Conservation (phyloP, 2,888 invertebrate species). For the Graphium colonna region DNA sequence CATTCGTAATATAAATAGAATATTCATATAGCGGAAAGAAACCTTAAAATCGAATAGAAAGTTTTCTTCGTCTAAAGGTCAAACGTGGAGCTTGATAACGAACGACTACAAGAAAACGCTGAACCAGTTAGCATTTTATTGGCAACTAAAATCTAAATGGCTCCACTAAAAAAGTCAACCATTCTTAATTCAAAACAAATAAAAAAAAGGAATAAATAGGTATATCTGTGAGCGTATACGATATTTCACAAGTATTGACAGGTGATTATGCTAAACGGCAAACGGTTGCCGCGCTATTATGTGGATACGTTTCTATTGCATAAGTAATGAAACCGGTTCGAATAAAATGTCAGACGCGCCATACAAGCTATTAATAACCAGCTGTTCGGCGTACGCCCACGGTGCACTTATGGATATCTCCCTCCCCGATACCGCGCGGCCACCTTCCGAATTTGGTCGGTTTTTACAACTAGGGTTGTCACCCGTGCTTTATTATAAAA, state of each 20-base stretch:
- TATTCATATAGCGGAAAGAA: too few relatives aligned
- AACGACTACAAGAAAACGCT: too few relatives aligned
- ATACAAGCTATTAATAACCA: conserved; percentile 53
- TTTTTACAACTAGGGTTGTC: conserved; percentile 35
- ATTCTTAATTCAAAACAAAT: background rate
- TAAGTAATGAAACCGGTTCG: conserved; percentile 65
- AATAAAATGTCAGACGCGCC: conserved; percentile 60
- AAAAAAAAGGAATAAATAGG: too few relatives aligned
- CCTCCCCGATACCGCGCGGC: conserved; percentile 44
- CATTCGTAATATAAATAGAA: too few relatives aligned
- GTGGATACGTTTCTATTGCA: conserved; percentile 65
- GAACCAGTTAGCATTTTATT: background rate
- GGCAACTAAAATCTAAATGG: background rate
- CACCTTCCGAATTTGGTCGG: conserved; percentile 44
- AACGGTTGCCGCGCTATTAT: conserved; percentile 50
- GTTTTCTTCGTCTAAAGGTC: too few relatives aligned
- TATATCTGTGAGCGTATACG: conserved; percentile 18
- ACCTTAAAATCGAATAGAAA: too few relatives aligned
- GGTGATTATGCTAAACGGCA: conserved; percentile 60
- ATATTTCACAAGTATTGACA: conserved; percentile 51
- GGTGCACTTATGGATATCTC: conserved; percentile 48
- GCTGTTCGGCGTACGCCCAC: conserved; percentile 54
- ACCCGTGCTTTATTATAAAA: too few relatives aligned
- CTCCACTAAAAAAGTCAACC: too few relatives aligned
- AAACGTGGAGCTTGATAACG: too few relatives aligned